Conservation (phyloP, 2,113 vertebrate genomes). For the Sebastes fasciatus region DNA sequence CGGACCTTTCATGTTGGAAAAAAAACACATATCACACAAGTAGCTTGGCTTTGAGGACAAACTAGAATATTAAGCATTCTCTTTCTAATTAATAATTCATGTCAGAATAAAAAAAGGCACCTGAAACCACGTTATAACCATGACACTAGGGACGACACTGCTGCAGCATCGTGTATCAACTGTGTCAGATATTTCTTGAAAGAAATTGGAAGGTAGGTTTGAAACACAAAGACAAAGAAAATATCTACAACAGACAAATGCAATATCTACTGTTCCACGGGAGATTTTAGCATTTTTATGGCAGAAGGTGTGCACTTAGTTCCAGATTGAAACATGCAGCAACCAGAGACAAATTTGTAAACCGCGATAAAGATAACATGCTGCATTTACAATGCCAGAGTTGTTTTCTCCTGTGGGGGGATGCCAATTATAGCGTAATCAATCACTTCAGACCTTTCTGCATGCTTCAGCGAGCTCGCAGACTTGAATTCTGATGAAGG, state of each 20-base stretch:
- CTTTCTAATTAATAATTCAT: conserved; percentile 32
- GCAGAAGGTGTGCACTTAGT: not conserved
- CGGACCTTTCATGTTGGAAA: not conserved
- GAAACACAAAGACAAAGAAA: not conserved
- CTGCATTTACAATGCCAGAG: not conserved
- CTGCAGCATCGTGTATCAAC: not conserved
- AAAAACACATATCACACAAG: not conserved
- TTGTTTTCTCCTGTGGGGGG: not conserved
- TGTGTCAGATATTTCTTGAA: not conserved
- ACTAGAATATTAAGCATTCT: not conserved
- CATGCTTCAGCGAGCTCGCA: not conserved
- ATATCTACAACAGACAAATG: not conserved
- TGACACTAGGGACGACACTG: not conserved
- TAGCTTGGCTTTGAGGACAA: conserved; percentile 4
- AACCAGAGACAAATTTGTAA: conserved; percentile 13
- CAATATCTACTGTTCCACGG: not conserved
- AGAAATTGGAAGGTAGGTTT: not conserved
- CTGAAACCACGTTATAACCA: conserved; percentile 3
- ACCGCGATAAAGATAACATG: conserved; percentile 15
- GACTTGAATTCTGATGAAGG: conserved; percentile 40
- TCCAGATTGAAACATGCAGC: not conserved
- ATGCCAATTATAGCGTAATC: conserved; percentile 45
- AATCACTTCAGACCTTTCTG: conserved; percentile 31
- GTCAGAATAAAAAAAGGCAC: conserved; percentile 2
- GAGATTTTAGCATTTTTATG: not conserved